These are phyloP conservation scores for Silurus aristotelis DNA, from an alignment of 2,797 vertebrate genomes.

Conservation along the genomic window DNA sequence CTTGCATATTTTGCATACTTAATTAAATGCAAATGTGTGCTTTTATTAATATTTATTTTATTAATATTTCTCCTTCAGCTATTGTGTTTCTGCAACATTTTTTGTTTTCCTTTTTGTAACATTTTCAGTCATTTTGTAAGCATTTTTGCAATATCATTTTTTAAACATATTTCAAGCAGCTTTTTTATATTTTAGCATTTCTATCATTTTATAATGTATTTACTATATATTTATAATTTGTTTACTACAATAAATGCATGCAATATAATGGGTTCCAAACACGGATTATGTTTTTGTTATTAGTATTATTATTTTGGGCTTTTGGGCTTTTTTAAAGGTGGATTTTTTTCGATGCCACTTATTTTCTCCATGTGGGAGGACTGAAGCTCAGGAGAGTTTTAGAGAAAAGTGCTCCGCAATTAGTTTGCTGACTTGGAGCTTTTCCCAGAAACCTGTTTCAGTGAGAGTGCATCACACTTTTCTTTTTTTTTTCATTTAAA, in stretches of 20 bases:
- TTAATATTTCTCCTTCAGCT: too few relatives aligned
- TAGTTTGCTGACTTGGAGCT: slow-evolving; percentile 50
- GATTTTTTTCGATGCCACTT: slow-evolving; percentile 39
- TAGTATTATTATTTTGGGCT: background rate
- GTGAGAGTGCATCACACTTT: background rate
- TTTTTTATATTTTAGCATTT: background rate
- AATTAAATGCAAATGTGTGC: too few relatives aligned
- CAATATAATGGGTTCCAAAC: background rate
- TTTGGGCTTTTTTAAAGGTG: background rate
- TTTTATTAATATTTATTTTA: too few relatives aligned
- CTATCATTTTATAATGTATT: too few relatives aligned
- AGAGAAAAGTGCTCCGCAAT: slow-evolving; percentile 39
- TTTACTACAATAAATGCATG: background rate
- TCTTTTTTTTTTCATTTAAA: background rate
- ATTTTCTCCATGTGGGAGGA: background rate
- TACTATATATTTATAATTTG: background rate
- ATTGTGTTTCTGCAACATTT: too few relatives aligned
- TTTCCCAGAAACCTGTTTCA: slow-evolving; percentile 53
- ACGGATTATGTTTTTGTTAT: background rate
- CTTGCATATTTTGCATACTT: background rate
- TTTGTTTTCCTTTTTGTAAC: too few relatives aligned
- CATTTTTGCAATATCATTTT: too few relatives aligned
- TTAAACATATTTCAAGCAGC: too few relatives aligned
- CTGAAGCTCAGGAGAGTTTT: slow-evolving; percentile 40
- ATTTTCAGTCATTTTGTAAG: too few relatives aligned